A percentile compares a stretch with the other conserved stretches of the same genome.
phyloP scores from a whole-genome alignment of 2,888 invertebrate genomes.

The Himalopsyche anomala region DNA sequence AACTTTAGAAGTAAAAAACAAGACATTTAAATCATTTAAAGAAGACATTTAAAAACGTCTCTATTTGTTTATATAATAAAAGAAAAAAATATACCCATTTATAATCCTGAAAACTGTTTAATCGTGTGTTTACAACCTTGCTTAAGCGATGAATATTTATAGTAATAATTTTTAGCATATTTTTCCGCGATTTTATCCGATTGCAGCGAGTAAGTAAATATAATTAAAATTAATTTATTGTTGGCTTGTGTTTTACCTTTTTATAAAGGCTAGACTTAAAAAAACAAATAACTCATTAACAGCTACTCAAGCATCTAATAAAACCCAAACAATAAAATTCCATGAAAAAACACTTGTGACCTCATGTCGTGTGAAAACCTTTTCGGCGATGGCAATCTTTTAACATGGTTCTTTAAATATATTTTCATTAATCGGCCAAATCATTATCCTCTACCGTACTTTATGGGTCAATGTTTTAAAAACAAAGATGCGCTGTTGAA shows the following conservation, averaged over 20 bases:
- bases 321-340: slow-evolving; percentile 31
- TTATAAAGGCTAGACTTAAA: not conserved
- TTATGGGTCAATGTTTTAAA: not conserved
- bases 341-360: slow-evolving; percentile 31
- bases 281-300: slow-evolving; percentile 26
- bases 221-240: slow-evolving; percentile 26
- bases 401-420: slow-evolving; percentile 26
- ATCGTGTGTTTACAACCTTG: too few species aligned
- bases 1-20: too few species aligned
- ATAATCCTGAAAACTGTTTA: too few species aligned
- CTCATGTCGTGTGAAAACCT: slow-evolving; percentile 30
- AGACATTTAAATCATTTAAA: too few species aligned
- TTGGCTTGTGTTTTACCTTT: slow-evolving; percentile 18
- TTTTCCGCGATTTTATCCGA: too few species aligned
- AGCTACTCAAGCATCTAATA: slow-evolving; percentile 25
- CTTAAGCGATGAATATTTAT: too few species aligned
- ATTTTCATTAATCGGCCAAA: slow-evolving; percentile 1
- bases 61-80: too few species aligned
- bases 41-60: too few species aligned
- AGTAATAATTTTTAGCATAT: too few species aligned
- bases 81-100: too few species aligned
- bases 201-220: not conserved
- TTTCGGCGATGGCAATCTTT: slow-evolving; percentile 25
- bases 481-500: not conserved
- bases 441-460: slow-evolving; percentile 13